Base-by-base conservation (phyloP, 2,113 vertebrate genomes). In the Raja brachyura region DNA sequence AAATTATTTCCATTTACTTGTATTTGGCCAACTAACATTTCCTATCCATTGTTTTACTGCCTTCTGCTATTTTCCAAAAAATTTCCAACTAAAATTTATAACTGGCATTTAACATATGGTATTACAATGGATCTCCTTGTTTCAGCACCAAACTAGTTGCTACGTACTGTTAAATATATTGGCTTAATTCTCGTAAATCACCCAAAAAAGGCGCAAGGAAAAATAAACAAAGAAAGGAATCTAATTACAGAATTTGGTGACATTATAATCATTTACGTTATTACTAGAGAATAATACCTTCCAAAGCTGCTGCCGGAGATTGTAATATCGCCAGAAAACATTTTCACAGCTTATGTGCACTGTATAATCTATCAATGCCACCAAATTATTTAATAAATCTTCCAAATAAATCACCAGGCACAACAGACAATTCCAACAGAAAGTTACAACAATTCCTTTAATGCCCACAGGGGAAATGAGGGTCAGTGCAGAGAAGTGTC, bases 381-480 rank as follows among this genome's bases (percentile, higher is more conserved):
- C 70, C 70, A 73, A 73, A 73, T 73, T 73, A 73, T 3, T 16
- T 1, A 73, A 22, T 73, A 2, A 73, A 73, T 75, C 22, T n/a
- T 25, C 5, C 73, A 75, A 25, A 75, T 6, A 75, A 75, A 75
- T 5, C 73, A n/a, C 5, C 95, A 99, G 94, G 9, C 98, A 97
- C 95, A 99, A 97, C 94, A 96, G 96, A 95, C 98, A 97, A 78
- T 96, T 97, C 93, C 97, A 98, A 28, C 98, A 96, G 95, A 99
- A 99, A 83, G 99, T 97, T 70, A 98, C 98, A 94, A 98, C 99
- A 0, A 98, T 99, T 75, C 97, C 98, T 95, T 99, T 98, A 0
- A 99, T 99, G 93, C 63, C 7, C 63, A 66, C 13, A 66, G 63
- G 63, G 63, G 13, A 66, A 66, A 66, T 14, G 13, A 48, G 63